Conservation (phyloP, 30 jellyfish, hydroid and myxozoan species). For the Hydractinia symbiolongicarpus region DNA sequence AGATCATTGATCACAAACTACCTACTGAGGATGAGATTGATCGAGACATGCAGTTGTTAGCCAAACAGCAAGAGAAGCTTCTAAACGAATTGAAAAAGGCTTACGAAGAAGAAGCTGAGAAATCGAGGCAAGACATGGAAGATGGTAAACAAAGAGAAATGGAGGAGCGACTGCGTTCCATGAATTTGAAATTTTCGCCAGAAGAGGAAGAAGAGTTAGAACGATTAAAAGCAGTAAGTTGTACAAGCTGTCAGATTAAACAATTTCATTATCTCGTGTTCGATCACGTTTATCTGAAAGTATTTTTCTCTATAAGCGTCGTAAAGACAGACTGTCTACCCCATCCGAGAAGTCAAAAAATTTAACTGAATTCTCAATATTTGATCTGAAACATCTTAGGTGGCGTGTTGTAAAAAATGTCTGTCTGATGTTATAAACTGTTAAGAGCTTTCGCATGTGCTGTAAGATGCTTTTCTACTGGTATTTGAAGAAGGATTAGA, state of each 20-base stretch:
- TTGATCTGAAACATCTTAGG: no score
- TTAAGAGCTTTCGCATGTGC: no score
- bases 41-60: slow-evolving; percentile 46
- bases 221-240: slow-evolving; percentile 44
- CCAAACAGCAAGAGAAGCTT: slow-evolving; percentile 78
- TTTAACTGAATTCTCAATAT: no score
- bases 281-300: not conserved
- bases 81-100: slow-evolving; percentile 65
- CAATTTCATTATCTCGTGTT: not conserved
- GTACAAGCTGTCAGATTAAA: not conserved
- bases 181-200: slow-evolving; percentile 53
- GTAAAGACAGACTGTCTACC: no score
- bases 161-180: slow-evolving; percentile 53
- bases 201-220: slow-evolving; percentile 55
- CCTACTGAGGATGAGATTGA: slow-evolving; percentile 74
- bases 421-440: no score
- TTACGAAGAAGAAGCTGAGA: slow-evolving; percentile 62
- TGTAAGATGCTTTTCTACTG: no score
- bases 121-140: slow-evolving; percentile 25
- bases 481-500: no score
- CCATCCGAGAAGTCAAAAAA: no score
- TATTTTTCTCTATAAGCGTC: no score
- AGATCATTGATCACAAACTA: slow-evolving; percentile 33
- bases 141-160: slow-evolving; percentile 50
- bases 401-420: no score